These are phyloP conservation scores for Cydia amplana DNA, from an alignment of 1,140 invertebrate genomes.

Conservation along the genomic window DNA sequence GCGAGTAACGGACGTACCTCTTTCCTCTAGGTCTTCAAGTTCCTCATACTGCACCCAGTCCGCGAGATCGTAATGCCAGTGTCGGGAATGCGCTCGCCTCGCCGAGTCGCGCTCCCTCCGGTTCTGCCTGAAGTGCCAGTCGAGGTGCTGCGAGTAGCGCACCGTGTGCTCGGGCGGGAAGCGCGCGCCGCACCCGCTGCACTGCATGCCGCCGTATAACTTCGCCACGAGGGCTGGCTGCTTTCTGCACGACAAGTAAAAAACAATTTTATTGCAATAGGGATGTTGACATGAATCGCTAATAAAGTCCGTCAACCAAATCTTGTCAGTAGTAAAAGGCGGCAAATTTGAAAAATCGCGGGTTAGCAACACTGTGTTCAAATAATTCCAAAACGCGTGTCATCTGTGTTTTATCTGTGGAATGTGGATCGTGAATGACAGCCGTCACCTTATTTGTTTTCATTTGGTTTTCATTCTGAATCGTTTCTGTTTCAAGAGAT, in stretches of 20 bases:
- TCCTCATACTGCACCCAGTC: constrained; percentile 98
- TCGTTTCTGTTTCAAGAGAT: no score
- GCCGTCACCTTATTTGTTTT: no score
- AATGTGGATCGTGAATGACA: no score
- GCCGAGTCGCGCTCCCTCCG: constrained; percentile 91
- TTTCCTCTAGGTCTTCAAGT: constrained; percentile 94
- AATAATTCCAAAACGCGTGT: no score
- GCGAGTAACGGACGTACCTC: constrained; percentile 92
- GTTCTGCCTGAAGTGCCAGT: constrained; percentile 98
- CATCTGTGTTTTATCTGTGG: no score
- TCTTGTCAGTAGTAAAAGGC: no score
- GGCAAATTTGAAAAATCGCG: no score
- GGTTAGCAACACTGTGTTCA: no score
- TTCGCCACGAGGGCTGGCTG: constrained; percentile 84
- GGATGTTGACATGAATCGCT: no score
- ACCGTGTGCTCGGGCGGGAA: constrained; percentile 93
- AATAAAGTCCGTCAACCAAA: no score
- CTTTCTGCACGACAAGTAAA: constrained; percentile 73
- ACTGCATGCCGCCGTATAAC: constrained; percentile 94
- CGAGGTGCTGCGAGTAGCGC: constrained; percentile 94
- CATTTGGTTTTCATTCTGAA: no score
- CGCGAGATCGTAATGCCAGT: constrained; percentile 93
- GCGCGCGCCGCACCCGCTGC: constrained; percentile 94
- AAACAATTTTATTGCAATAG: no score
- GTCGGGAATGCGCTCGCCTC: constrained; percentile 89